A percentile compares a stretch with the other conserved stretches of the same genome.
phyloP scores from a whole-genome alignment of 2,888 invertebrate species.

The Campopleginae sp. region DNA sequence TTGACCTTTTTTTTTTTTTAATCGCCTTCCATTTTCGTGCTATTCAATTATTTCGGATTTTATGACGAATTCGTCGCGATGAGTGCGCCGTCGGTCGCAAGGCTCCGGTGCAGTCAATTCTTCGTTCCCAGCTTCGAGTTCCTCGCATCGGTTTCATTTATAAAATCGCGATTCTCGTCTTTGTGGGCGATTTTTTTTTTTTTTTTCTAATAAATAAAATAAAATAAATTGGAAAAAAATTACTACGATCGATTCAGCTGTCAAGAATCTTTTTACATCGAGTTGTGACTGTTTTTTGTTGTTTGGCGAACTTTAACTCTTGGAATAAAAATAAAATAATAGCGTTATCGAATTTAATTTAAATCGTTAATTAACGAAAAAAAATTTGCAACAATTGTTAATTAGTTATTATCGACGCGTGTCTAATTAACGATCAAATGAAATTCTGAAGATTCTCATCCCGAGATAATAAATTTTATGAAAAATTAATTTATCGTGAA shows the following conservation, averaged over 20 bases:
- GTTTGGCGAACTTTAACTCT: neutral
- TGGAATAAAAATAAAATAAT: neutral
- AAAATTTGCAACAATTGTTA: neutral
- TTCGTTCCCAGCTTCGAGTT: neutral
- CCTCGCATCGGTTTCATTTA: neutral
- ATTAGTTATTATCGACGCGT: neutral
- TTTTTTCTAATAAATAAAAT: neutral
- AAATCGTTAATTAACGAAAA: no score
- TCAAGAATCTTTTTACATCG: neutral
- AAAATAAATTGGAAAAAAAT: neutral
- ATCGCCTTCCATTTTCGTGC: neutral
- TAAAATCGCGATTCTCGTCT: neutral
- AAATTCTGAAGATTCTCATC: neutral
- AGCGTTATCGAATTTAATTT: neutral
- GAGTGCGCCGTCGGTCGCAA: neutral
- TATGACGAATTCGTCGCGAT: neutral
- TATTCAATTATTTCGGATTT: neutral
- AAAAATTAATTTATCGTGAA: no score
- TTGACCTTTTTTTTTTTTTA: neutral
- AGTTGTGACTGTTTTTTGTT: neutral
- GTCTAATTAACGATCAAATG: neutral
- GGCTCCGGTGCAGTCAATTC: neutral
- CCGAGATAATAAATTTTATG: neutral
- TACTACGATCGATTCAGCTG: neutral
- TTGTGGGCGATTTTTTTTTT: neutral